Evolutionary conservation across 1,140 invertebrate species (phyloP), one percentile per base, ranked within the genome.

Genomic region (Micrasema minimum): DNA sequence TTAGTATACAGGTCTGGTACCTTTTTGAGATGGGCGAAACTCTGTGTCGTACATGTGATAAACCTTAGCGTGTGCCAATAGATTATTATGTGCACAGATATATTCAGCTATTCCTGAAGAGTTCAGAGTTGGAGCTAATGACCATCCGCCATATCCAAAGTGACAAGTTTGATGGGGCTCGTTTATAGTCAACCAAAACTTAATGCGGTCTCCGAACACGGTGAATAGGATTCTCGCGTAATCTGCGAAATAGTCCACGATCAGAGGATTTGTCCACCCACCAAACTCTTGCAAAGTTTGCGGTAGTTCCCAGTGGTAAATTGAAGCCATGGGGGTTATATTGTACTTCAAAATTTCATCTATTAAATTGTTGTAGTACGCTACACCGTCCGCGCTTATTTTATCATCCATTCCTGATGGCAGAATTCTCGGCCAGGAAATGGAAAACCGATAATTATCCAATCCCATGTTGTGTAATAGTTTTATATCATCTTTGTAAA

Each of bases 351-450:
- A 38, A 1, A 89, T 73, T 67, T 80, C 81, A 71, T 86, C 74
- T 22, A 88, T 85, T 3, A 89, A 74, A 50, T 83, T 80, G 66
- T 85, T 83, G 77, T 89, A 89, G 72, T 88, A 88, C 12, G 79
- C 68, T 1, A 86, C 26, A n/a, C 87, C 87, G 45, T 79, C 78
- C 61, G 78, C 61, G 74, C 87, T 88, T 0, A 87, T 77, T 37
- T 77, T 68, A 57, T 80, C 77, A 0, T 75, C 74, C 20, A 76
- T 78, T 22, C 86, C 86, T 61, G 78, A 79, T 4, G 86, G 85
- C 5, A 87, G 70, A 26, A 88, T 79, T 71, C 87, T 75, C 0
- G 85, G 51, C 87, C 87, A 88, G 4, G 84, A 83, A 50, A 88
- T 80, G 1, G 88, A 89, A 77, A 89, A 87, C 14, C 87, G 78